A percentile compares a stretch with the other conserved stretches of the same genome.
Conservation (phyloP, 1,140 invertebrate genomes). For the Carposina sasakii region DNA sequence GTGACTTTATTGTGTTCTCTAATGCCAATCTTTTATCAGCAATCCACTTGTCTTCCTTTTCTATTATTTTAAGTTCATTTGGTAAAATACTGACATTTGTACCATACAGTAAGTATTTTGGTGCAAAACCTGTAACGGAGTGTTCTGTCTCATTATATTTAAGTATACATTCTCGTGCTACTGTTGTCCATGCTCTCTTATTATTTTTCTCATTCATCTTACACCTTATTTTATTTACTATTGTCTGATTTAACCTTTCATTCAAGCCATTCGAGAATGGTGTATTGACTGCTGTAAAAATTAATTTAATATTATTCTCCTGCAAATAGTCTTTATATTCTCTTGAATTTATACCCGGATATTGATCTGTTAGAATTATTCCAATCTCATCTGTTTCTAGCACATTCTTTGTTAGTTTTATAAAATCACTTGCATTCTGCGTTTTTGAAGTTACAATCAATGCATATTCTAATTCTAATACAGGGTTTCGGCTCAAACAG, state of each 20-base stretch:
- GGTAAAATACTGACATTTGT: constrained; percentile 32
- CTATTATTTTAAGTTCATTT: constrained; percentile 29
- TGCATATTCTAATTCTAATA: constrained; percentile 33
- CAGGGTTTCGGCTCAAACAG: constrained; percentile 46
- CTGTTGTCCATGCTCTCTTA: constrained; percentile 21
- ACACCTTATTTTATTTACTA: too few relatives aligned
- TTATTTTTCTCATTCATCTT: too few relatives aligned
- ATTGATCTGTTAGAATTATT: too few relatives aligned
- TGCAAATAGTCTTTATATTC: too few relatives aligned
- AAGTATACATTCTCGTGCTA: constrained; percentile 24
- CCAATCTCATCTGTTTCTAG: too few relatives aligned
- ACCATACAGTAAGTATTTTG: constrained; percentile 42
- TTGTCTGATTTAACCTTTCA: too few relatives aligned
- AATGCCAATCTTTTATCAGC: constrained; percentile 12
- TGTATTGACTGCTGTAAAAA: too few relatives aligned
- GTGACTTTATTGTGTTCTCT: constrained; percentile 6
- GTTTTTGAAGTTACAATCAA: constrained; percentile 37
- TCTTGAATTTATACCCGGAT: too few relatives aligned
- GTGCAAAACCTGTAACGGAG: constrained; percentile 39
- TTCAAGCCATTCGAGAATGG: too few relatives aligned
- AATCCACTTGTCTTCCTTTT: background rate
- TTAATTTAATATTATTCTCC: too few relatives aligned
- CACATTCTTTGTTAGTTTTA: too few relatives aligned
- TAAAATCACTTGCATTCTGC: too few relatives aligned
- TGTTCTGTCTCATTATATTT: constrained; percentile 51